These are phyloP conservation scores for Zeugodacus cucurbitae DNA, from an alignment of 1,140 invertebrate species.

Conservation along the genomic window DNA sequence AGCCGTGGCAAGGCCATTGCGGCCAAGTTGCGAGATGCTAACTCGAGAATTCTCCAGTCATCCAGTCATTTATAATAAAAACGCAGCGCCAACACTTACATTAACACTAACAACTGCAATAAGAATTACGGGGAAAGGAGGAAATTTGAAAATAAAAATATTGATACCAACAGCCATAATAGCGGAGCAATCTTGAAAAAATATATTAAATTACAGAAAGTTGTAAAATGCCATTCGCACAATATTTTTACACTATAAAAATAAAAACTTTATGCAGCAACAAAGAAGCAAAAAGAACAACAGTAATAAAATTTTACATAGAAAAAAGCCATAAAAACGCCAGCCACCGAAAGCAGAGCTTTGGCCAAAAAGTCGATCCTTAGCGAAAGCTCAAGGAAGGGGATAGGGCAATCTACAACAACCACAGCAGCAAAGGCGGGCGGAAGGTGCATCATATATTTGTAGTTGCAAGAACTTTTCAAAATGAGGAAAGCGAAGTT, in stretches of 20 bases:
- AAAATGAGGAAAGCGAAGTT: neutral
- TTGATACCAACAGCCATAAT: constrained; percentile 29
- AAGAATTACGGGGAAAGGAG: neutral
- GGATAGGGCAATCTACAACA: neutral
- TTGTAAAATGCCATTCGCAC: constrained; percentile 37
- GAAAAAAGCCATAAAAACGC: constrained; percentile 5
- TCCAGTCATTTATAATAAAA: constrained; percentile 28
- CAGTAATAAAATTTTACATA: constrained; percentile 23
- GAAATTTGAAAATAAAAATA: neutral
- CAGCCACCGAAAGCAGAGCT: neutral
- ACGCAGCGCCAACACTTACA: neutral
- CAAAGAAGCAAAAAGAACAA: neutral
- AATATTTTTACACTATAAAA: constrained; percentile 42
- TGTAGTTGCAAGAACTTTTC: neutral
- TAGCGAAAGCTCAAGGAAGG: neutral
- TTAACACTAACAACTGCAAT: neutral
- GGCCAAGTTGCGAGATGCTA: constrained; percentile 9
- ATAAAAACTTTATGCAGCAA: constrained; percentile 28
- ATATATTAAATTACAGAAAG: constrained; percentile 30
- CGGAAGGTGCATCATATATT: neutral
- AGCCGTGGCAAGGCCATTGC: neutral
- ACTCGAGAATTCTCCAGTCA: constrained; percentile 21
- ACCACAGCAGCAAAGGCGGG: no score
- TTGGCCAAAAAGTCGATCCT: neutral
- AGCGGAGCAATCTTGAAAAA: constrained; percentile 14